Base-by-base conservation (phyloP, 1,140 invertebrate species). In the Apis laboriosa region DNA sequence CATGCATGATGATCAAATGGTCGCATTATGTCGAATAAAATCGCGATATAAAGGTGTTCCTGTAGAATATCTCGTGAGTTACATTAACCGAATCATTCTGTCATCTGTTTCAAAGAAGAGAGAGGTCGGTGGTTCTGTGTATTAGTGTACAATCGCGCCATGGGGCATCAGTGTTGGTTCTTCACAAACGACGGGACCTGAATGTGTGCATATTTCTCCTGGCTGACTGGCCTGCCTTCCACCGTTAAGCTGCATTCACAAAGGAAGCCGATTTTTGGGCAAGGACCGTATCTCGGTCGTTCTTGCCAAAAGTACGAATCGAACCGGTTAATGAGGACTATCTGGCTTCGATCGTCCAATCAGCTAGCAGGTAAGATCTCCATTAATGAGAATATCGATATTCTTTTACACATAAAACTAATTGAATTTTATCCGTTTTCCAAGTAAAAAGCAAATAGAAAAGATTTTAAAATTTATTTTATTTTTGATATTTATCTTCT, bases 141-240 rank as follows among this genome's bases (percentile, higher is more conserved):
- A 80, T 84, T 75, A 51, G 63, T 82, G 58, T 56, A 68, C 19
- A 56, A 77, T 68, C 72, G 78, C 81, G 85, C 53, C 83, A 91
- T 92, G 92, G 89, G 88, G 87, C 85, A 84, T 91, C 86, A 84
- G 86, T 89, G 89, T 72, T 83, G 80, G 86, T 88, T 84, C 85
- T 89, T 89, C 90, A 86, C 87, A 80, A 80, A 87, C 85, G 72
- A 80, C 67, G 81, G 74, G 83, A 83, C 81, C 90, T 92, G 91
- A 91, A 92, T 92, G 91, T 90, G 91, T 92, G 88, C 84, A 87
- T 92, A 91, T 89, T 84, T 87, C 90, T 87, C 83, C 84, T 76
- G 83, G 66, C 85, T 85, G 84, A 87, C 85, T 77, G 82, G 87
- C 84, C 87, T 84, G 73, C 74, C 79, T 85, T 82, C 80, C 80